These are phyloP conservation scores for Athene noctua DNA, from an alignment of 2,113 vertebrate species.

Conservation along the genomic window DNA sequence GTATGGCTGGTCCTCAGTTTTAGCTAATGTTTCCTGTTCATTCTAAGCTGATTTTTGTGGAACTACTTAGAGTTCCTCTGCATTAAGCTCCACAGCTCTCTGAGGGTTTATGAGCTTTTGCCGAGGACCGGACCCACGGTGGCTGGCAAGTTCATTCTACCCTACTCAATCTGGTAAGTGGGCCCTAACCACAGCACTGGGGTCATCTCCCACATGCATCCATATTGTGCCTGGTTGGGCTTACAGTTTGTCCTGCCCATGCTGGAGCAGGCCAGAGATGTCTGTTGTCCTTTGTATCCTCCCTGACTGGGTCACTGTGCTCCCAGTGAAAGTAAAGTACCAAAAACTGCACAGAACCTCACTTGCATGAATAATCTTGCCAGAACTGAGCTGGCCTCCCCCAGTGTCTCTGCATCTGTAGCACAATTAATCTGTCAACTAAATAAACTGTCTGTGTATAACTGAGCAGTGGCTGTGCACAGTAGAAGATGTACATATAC, in stretches of 20 bases:
- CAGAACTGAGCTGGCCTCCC: not conserved
- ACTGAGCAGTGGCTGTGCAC: not conserved
- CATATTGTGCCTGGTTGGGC: not conserved
- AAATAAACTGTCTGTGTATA: not conserved
- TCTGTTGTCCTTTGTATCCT: not conserved
- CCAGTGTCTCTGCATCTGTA: not conserved
- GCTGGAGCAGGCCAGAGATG: not conserved
- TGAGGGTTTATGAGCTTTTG: not conserved
- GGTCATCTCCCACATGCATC: not conserved
- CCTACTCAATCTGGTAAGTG: not conserved
- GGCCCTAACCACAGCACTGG: not conserved
- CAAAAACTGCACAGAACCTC: not conserved
- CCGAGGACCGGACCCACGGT: not conserved
- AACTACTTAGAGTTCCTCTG: not conserved
- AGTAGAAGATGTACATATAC: not conserved
- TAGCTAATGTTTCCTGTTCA: not conserved
- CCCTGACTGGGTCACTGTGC: not conserved
- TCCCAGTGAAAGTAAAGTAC: not conserved
- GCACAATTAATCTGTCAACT: not conserved
- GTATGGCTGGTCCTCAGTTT: not conserved
- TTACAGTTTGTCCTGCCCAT: not conserved
- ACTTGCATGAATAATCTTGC: constrained; percentile 1
- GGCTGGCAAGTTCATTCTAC: not conserved
- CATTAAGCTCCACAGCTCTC: not conserved
- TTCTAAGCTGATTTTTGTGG: not conserved